Base-by-base conservation (phyloP, 1,140 invertebrate species). In the Drosophila elegans region DNA sequence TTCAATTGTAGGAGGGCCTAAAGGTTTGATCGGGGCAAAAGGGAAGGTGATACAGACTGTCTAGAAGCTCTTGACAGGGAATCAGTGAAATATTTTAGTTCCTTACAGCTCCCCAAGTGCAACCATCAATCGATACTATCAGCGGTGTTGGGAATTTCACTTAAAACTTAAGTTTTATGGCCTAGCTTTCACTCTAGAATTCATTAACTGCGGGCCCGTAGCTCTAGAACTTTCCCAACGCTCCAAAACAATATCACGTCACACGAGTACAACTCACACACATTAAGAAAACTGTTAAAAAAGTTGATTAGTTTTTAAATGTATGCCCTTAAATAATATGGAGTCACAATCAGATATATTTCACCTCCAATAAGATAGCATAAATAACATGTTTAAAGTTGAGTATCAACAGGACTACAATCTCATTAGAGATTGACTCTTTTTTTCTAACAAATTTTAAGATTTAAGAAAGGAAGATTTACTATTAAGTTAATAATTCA, bases 201-300 rank as follows among this genome's bases (percentile, higher is more conserved):
- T 16, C 44, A 27, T 21, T 12, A 12, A 6, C 13, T 21, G 12
- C 6, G 11, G 13, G 13, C 4, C 34, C 63, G 59, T 64, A 66
- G 60, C 34, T 67, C 63, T 64, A 66, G 60, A 67, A 67, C 29
- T 67, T 64, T 67, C 45, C 64, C 16, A 67, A 5, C 59, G 38
- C 36, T 45, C 25, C 11, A 16, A 12, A 57, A 4, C 34, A 29
- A 64, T 60, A 41, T 64, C 55, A 66, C 62, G 42, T 61, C 42
- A 62, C 61, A 60, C 61, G 42, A 64, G n/a, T 39, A 38, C 21
- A 16, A 36, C n/a, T 41, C 34, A 64, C 45, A 54, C 53, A 69
- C 46, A 51, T 27, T 62, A 25, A 56, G 42, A 57, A 51, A 16
- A 64, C 55, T 32, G 5, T 32, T 1, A 32, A 7, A 0, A 32